These are phyloP conservation scores for Geococcyx californianus DNA, from an alignment of 2,113 vertebrate genomes.

Conservation along the genomic window DNA sequence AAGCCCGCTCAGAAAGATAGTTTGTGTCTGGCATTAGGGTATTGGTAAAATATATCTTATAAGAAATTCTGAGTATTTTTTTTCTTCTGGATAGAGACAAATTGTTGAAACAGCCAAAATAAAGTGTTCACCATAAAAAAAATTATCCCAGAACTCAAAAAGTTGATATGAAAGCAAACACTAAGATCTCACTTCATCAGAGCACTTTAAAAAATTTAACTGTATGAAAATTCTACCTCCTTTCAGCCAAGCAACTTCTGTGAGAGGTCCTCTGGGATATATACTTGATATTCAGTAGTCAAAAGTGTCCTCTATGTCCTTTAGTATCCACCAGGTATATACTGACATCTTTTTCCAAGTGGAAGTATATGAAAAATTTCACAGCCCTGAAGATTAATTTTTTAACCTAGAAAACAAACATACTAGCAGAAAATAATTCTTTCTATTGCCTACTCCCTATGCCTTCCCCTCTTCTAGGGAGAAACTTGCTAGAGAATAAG, in stretches of 20 bases:
- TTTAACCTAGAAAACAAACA: background rate
- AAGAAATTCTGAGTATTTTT: background rate
- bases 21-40: background rate
- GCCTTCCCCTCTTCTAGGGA: background rate
- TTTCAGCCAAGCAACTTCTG: background rate
- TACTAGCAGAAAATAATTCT: background rate
- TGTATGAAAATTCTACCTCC: background rate
- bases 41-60: background rate
- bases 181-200: background rate
- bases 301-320: background rate
- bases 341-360: background rate
- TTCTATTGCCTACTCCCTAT: background rate
- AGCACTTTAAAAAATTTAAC: background rate
- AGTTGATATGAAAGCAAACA: background rate
- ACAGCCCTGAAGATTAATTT: background rate
- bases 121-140: background rate
- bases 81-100: background rate
- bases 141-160: background rate
- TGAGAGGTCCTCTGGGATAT: background rate
- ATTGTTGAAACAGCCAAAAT: background rate
- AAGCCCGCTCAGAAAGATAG: background rate
- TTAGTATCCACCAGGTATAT: background rate
- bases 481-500: background rate
- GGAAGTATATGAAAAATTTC: background rate
- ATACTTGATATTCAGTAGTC: background rate